Evolutionary conservation across 2,888 invertebrate genomes (phyloP).

Genomic region (Stenoptilia bipunctidactyla): DNA sequence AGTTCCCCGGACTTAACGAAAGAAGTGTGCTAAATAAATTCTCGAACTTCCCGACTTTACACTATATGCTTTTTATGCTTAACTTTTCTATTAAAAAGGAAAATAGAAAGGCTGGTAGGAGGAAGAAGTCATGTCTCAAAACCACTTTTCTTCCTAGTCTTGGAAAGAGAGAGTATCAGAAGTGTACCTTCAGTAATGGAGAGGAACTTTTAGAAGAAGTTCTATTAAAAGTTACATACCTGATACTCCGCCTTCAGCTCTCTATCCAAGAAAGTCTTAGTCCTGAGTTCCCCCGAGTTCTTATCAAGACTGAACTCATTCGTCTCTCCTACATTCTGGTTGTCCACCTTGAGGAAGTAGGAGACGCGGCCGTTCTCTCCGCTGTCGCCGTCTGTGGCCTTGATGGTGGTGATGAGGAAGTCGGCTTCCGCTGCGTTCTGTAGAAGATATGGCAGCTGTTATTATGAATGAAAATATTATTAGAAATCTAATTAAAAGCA

Average conservation of each 20-base stretch:
- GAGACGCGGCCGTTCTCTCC: conserved; percentile 88
- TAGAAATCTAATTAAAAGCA: too few relatives aligned
- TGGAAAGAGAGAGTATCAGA: too few relatives aligned
- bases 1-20: too few relatives aligned
- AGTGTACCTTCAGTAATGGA: too few relatives aligned
- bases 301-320: conserved; percentile 85
- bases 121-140: too few relatives aligned
- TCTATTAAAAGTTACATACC: conserved; percentile 23
- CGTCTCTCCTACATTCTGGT: conserved; percentile 83
- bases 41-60: too few relatives aligned
- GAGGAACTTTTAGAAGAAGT: not conserved
- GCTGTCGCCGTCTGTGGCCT: conserved; percentile 84
- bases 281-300: conserved; percentile 83
- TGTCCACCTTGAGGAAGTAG: conserved; percentile 85
- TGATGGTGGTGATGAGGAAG: conserved; percentile 83
- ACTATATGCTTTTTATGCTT: too few relatives aligned
- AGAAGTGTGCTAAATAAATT: too few relatives aligned
- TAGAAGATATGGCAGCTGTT: conserved; percentile 3
- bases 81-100: too few relatives aligned
- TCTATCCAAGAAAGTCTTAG: conserved; percentile 83
- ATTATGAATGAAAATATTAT: too few relatives aligned
- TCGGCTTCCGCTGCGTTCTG: conserved; percentile 81
- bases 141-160: too few relatives aligned
- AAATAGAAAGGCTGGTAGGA: too few relatives aligned
- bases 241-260: conserved; percentile 70